Percentiles rank a stretch among this genome's conserved stretches.
Evolutionary conservation across 2,113 vertebrate species (phyloP).

Genomic region (Dipodomys ordii): DNA sequence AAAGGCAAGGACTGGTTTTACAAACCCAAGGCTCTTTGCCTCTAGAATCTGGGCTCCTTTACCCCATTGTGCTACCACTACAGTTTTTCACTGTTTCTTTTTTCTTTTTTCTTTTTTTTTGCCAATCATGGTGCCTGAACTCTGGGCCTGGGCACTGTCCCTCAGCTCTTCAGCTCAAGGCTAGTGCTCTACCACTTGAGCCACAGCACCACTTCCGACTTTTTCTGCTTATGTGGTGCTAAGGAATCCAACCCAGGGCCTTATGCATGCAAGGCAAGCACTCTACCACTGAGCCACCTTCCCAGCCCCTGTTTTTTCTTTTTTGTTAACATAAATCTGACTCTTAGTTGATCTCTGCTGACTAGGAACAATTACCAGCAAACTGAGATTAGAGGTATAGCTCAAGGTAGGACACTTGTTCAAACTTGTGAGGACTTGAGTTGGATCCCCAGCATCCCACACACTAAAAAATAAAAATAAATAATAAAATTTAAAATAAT

Average conservation of each 20-base stretch:
- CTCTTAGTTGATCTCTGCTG: not conserved
- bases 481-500: not conserved
- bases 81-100: not conserved
- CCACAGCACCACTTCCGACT: too few species aligned
- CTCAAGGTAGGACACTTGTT: not conserved
- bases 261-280: too few species aligned
- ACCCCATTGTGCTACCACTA: not conserved
- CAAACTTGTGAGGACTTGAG: not conserved
- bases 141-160: too few species aligned
- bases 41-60: not conserved
- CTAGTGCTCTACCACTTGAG: too few species aligned
- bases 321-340: not conserved
- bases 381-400: too few species aligned
- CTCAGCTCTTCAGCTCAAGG: too few species aligned
- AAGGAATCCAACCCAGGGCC: too few species aligned
- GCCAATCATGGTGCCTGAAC: too few species aligned
- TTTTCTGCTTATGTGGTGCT: too few species aligned
- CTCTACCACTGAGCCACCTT: too few species aligned
- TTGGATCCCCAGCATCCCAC: not conserved
- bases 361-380: constrained; percentile 45
- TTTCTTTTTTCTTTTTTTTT: not conserved
- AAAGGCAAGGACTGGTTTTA: not conserved
- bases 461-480: too few species aligned
- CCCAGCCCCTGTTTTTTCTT: not conserved
- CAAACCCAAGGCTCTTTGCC: constrained; percentile 1